Evolutionary conservation across 2,113 vertebrate genomes (phyloP).

Genomic region (Calypte anna): DNA sequence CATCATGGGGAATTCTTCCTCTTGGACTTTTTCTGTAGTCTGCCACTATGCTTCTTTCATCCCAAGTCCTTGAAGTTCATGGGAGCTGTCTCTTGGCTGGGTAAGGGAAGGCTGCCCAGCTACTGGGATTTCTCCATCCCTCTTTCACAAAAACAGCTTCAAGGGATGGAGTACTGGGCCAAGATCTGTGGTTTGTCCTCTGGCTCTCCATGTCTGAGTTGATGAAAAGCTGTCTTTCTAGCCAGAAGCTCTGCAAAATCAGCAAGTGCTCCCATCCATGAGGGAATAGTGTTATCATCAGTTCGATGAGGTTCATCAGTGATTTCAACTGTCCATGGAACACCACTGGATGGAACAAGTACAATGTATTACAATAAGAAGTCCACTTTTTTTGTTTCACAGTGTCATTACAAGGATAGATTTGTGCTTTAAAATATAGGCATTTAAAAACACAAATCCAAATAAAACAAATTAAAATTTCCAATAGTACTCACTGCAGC

Average conservation of each 20-base stretch:
- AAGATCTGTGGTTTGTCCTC: not conserved
- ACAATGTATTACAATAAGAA: rapidly evolving
- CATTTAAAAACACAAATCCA: not conserved
- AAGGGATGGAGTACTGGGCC: not conserved
- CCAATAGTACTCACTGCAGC: not conserved
- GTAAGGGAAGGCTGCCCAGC: not conserved
- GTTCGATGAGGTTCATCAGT: not conserved
- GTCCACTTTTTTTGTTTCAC: not conserved
- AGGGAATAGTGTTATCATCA: not conserved
- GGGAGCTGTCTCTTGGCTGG: not conserved
- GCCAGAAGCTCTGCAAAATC: not conserved
- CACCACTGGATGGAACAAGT: not conserved
- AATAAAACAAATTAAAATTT: not conserved
- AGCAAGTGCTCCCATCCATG: not conserved
- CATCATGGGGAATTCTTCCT: not conserved
- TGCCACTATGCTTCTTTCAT: not conserved
- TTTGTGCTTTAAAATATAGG: not conserved
- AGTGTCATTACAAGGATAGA: not conserved
- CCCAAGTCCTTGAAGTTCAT: not conserved
- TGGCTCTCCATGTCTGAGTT: not conserved
- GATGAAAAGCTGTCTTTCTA: not conserved
- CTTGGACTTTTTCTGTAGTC: not conserved
- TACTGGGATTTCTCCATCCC: not conserved
- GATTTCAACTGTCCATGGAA: not conserved
- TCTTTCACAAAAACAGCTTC: not conserved